phyloP scores from a whole-genome alignment of 2,888 invertebrate species.

The Sisyra nigra region DNA sequence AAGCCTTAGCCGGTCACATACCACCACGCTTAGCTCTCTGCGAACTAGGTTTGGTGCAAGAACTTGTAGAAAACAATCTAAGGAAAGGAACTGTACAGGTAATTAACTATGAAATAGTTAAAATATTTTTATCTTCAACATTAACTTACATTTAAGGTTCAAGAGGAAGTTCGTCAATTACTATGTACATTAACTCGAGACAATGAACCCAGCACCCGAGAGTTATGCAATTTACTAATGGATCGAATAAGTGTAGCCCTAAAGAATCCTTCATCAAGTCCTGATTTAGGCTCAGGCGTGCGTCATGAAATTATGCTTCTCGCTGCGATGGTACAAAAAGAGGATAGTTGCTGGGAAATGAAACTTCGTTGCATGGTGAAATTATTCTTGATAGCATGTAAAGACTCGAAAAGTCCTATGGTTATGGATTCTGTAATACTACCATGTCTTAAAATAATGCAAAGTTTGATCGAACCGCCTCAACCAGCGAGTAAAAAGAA shows the following conservation, averaged over 20 bases:
- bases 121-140: slow-evolving; percentile 6
- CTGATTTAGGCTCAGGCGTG: slow-evolving; percentile 58
- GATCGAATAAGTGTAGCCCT: slow-evolving; percentile 71
- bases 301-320: slow-evolving; percentile 80
- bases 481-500: slow-evolving; percentile 36
- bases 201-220: slow-evolving; percentile 65
- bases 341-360: slow-evolving; percentile 91
- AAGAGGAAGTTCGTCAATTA: slow-evolving; percentile 78
- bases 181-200: slow-evolving; percentile 80
- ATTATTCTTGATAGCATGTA: slow-evolving; percentile 65
- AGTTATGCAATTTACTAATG: slow-evolving; percentile 67
- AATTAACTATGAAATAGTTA: slow-evolving; percentile 13
- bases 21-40: slow-evolving; percentile 61
- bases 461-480: slow-evolving; percentile 58
- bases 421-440: slow-evolving; percentile 83
- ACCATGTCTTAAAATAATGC: slow-evolving; percentile 84
- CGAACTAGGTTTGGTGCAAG: slow-evolving; percentile 73
- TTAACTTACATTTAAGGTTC: slow-evolving; percentile 36
- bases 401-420: slow-evolving; percentile 63
- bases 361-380: slow-evolving; percentile 78
- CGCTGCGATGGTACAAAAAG: slow-evolving; percentile 75
- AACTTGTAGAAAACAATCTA: slow-evolving; percentile 79
- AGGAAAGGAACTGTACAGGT: slow-evolving; percentile 67
- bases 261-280: slow-evolving; percentile 53
- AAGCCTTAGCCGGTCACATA: slow-evolving; percentile 72